A percentile compares a stretch with the other conserved stretches of the same genome.
Conservation (phyloP, 2,113 vertebrate species). For the Calidris pugnax region DNA sequence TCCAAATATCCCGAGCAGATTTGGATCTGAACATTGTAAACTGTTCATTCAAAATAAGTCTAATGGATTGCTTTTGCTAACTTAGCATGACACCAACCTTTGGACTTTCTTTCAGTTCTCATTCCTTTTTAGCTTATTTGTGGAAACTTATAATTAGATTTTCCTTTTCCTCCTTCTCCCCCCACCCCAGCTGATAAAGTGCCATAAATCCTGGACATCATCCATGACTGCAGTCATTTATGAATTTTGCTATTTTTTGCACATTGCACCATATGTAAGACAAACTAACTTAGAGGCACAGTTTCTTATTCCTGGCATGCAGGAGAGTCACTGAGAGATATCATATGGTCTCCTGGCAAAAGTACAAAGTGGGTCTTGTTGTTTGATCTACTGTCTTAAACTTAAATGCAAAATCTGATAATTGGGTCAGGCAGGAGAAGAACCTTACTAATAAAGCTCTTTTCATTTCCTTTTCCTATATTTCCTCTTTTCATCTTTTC, state of each 20-base stretch:
- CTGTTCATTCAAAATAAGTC: not conserved
- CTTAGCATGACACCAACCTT: conserved; percentile 37
- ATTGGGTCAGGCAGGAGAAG: conserved; percentile 86
- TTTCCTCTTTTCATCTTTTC: conserved; percentile 76
- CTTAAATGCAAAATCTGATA: conserved; percentile 85
- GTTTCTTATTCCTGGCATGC: conserved; percentile 76
- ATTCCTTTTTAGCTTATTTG: conserved; percentile 57
- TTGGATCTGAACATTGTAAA: not conserved
- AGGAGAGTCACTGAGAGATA: conserved; percentile 80
- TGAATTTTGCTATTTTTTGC: conserved; percentile 50
- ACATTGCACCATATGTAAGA: conserved; percentile 72
- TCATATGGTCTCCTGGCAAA: conserved; percentile 86
- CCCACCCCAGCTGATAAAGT: conserved; percentile 66
- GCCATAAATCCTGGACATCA: conserved; percentile 63
- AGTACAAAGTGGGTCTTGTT: conserved; percentile 83
- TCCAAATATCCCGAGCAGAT: not conserved
- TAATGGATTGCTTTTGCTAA: conserved; percentile 19
- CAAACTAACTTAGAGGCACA: conserved; percentile 66
- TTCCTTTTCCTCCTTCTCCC: conserved; percentile 49
- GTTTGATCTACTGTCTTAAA: conserved; percentile 89
- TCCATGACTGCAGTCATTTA: conserved; percentile 57
- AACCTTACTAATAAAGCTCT: conserved; percentile 79
- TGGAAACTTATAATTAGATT: conserved; percentile 70
- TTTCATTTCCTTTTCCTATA: conserved; percentile 84
- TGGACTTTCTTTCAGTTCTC: conserved; percentile 31